Percentiles rank a stretch among this genome's conserved stretches.
Evolutionary conservation across 2,113 vertebrate species (phyloP).

Genomic region (Vulpes ferrilata): DNA sequence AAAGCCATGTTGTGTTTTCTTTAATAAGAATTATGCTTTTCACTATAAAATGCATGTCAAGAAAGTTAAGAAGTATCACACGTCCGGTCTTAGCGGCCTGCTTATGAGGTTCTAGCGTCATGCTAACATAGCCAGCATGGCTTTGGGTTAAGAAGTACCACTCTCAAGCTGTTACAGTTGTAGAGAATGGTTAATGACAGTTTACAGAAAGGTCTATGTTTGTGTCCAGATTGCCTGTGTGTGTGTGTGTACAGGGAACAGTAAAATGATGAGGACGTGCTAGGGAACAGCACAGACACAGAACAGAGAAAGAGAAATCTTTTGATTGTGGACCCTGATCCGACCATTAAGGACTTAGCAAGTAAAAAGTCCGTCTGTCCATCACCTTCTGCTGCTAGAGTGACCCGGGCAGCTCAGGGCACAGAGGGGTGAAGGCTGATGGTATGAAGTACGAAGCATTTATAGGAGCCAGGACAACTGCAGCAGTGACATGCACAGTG

Average conservation of each 20-base stretch:
- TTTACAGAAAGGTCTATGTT: neutral
- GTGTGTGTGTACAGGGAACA: neutral
- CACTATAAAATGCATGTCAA: neutral
- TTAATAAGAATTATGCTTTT: neutral
- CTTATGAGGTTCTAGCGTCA: neutral
- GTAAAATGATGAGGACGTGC: neutral
- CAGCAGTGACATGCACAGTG: fast-evolving
- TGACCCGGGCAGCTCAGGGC: neutral
- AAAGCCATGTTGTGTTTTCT: neutral
- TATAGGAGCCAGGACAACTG: neutral
- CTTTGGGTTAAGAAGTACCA: neutral
- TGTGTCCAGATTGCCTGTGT: neutral
- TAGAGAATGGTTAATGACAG: neutral
- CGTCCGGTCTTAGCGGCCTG: neutral
- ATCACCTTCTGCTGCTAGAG: neutral
- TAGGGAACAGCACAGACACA: neutral
- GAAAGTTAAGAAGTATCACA: neutral
- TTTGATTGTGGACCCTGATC: neutral
- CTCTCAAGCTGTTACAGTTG: no score
- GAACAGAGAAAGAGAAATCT: neutral
- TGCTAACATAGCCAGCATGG: neutral
- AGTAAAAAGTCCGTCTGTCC: no score
- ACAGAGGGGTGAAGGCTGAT: fast-evolving
- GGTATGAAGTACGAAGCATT: neutral
- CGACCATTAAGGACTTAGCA: neutral